These are phyloP conservation scores for Apolygus lucorum DNA, from an alignment of 1,140 invertebrate species.

Conservation along the genomic window DNA sequence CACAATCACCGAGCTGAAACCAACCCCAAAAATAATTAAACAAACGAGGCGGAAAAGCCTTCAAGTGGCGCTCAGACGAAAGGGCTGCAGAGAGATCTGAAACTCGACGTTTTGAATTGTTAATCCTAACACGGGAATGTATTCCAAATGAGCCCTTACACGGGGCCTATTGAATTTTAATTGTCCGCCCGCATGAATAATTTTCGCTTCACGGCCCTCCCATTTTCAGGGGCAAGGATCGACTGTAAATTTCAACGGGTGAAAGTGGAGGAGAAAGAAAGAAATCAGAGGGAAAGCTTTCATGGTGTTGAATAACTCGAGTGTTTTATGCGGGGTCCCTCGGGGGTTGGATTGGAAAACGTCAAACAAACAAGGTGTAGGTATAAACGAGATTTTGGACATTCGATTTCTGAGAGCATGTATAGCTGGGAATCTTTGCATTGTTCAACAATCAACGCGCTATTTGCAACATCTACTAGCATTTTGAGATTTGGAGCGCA, in stretches of 20 bases:
- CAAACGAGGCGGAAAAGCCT: conserved; percentile 10
- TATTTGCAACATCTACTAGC: too few relatives aligned
- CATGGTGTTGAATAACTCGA: too few relatives aligned
- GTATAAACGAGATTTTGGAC: too few relatives aligned
- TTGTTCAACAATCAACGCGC: too few relatives aligned
- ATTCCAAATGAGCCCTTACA: conserved; percentile 15
- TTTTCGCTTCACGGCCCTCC: background rate
- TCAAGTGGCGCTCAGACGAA: background rate
- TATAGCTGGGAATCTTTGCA: too few relatives aligned
- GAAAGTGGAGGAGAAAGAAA: too few relatives aligned
- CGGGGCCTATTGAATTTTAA: conserved; percentile 15
- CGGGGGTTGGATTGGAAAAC: too few relatives aligned
- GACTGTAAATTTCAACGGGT: background rate
- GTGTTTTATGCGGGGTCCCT: too few relatives aligned
- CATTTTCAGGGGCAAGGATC: background rate
- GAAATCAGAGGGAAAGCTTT: background rate
- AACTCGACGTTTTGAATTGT: conserved; percentile 10
- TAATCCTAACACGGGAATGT: conserved; percentile 7
- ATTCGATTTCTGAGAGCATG: too few relatives aligned
- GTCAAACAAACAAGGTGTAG: too few relatives aligned
- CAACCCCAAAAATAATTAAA: conserved; percentile 6
- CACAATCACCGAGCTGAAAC: too few relatives aligned
- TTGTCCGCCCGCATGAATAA: background rate
- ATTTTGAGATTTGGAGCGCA: too few relatives aligned
- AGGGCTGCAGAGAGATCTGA: conserved; percentile 1